These are phyloP conservation scores for Dimorphilus gyrociliatus DNA, from an alignment of 2,888 invertebrate species.

Conservation along the genomic window DNA sequence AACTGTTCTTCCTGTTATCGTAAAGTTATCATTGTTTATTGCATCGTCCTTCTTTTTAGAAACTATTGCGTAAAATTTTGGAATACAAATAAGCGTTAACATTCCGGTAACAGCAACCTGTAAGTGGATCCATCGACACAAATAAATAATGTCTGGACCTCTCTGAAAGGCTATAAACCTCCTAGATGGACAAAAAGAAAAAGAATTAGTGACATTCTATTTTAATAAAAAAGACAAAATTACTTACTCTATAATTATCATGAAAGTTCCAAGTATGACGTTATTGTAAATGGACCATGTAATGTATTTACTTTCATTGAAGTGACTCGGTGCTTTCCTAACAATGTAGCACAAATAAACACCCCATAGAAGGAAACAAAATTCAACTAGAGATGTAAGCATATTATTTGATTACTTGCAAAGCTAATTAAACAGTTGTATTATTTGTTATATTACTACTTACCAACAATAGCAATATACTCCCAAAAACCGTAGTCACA, in stretches of 20 bases:
- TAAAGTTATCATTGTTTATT: too few relatives aligned
- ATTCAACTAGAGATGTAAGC: slow-evolving; percentile 26
- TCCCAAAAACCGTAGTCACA: slow-evolving; percentile 89
- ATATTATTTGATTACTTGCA: neutral
- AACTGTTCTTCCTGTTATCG: too few relatives aligned
- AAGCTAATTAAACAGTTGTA: slow-evolving; percentile 1
- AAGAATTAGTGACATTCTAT: neutral
- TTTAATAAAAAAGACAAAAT: neutral
- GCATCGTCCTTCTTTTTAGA: too few relatives aligned
- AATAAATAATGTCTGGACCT: slow-evolving; percentile 23
- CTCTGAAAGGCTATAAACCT: slow-evolving; percentile 17
- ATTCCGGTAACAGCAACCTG: slow-evolving; percentile 25
- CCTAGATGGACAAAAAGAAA: slow-evolving; percentile 12
- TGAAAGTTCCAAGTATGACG: slow-evolving; percentile 72
- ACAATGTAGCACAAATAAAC: slow-evolving; percentile 40
- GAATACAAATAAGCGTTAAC: slow-evolving; percentile 21
- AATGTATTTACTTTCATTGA: slow-evolving; percentile 79
- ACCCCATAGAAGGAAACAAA: slow-evolving; percentile 38
- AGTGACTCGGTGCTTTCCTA: slow-evolving; percentile 68
- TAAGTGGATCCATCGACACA: slow-evolving; percentile 18
- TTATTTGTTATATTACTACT: slow-evolving; percentile 8
- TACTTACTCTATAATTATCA: slow-evolving; percentile 83
- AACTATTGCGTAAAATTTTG: too few relatives aligned
- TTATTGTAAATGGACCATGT: slow-evolving; percentile 89
- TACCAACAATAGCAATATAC: slow-evolving; percentile 73